Base-by-base conservation (phyloP, 1,140 invertebrate species). In the Hycleus cichorii region DNA sequence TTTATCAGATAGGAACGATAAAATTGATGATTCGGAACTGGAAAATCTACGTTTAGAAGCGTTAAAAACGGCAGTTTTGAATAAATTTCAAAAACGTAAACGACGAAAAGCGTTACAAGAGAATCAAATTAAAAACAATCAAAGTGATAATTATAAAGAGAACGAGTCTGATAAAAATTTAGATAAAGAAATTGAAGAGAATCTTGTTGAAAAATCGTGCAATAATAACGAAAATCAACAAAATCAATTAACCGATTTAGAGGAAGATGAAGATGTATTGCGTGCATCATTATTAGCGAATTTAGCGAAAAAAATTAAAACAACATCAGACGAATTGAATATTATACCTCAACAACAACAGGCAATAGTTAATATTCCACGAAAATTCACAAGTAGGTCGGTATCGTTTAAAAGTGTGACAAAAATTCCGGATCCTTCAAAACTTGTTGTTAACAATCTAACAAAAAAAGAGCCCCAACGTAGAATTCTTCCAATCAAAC, bases 251-350 rank as follows among this genome's bases (percentile, higher is more conserved):
- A 52, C 40, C n/a, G 52, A 56, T 39, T n/a, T 50, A 39, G 71
- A 73, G n/a, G 71, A 72, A 52, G 72, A 74, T 64, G 67, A 69
- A 46, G 72, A 74, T 60, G 64, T 74, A 24, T 57, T 74, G 46
- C 57, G 72, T 27, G 72, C 72, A 27, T 64, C 72, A 47, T 55
- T 74, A 7, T 59, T 74, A 45, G 71, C 70, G n/a, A 70, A 68
- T 12, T 68, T 74, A 53, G 66, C 71, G 8, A 72, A 69, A 52
- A 73, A 72, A 67, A 71, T 73, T 24, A 62, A 62, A 7, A 57
- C 60, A 47, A 26, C 47, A 50, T 7, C 39, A 44, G 8, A 56
- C 39, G 55, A 32, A 32, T 32, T 32, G 7, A 7, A 43, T 38
- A 39, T 53, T 43, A 10, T 26, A 12, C 24, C 47, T 5, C n/a